phyloP scores from a whole-genome alignment of 2,888 invertebrate genomes.

The Poecilobothrus nobilitatus region DNA sequence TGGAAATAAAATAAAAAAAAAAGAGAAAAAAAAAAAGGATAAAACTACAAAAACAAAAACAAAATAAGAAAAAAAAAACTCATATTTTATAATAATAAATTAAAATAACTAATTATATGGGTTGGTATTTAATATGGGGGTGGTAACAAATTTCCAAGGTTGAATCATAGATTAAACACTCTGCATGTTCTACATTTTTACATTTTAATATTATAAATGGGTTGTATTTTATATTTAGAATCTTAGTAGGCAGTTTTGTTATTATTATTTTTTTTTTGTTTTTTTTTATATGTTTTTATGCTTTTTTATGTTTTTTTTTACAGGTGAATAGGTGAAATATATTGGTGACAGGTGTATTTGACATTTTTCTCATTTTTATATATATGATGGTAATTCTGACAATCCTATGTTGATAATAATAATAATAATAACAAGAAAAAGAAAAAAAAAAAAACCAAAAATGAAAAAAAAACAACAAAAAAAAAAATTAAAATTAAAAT shows the following conservation, averaged over 20 bases:
- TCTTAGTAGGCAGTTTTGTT: background rate
- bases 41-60: background rate
- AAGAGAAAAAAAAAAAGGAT: too few species aligned
- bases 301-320: background rate
- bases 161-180: background rate
- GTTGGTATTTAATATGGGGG: background rate
- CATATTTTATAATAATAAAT: background rate
- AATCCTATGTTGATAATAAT: background rate
- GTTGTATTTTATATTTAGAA: too few species aligned
- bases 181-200: too few species aligned
- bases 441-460: background rate
- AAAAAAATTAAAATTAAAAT: too few species aligned
- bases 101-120: background rate
- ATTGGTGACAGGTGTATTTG: conserved; percentile 6
- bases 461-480: too few species aligned
- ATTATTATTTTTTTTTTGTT: background rate
- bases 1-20: too few species aligned
- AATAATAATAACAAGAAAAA: background rate
- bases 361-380: background rate
- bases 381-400: background rate
- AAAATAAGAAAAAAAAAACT: background rate
- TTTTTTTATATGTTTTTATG: background rate
- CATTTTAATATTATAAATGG: too few species aligned
- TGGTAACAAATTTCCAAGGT: background rate
- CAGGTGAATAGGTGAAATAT: background rate